phyloP scores from a whole-genome alignment of 2,888 invertebrate species.

The Limnephilus marmoratus region DNA sequence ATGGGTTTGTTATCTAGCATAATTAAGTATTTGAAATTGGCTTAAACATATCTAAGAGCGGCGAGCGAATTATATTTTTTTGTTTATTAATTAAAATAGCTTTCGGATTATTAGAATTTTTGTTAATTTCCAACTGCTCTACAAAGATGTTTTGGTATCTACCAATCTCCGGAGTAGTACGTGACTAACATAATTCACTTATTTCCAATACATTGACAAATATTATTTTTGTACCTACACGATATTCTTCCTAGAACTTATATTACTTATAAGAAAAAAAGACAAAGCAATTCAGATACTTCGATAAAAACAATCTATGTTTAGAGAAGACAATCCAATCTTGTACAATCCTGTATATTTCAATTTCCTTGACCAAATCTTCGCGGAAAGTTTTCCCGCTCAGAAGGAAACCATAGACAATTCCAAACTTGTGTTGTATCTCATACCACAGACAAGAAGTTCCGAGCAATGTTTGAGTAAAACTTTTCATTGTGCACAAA shows the following conservation, averaged over 20 bases:
- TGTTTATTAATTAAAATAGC: too few relatives aligned
- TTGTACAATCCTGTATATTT: background rate
- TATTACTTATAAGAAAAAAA: background rate
- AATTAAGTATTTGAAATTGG: too few relatives aligned
- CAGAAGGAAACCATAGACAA: background rate
- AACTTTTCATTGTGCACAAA: slow-evolving; percentile 19
- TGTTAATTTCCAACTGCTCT: too few relatives aligned
- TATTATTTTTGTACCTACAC: background rate
- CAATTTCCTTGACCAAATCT: background rate
- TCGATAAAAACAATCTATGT: background rate
- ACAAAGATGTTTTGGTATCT: too few relatives aligned
- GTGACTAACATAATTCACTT: background rate
- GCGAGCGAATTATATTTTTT: too few relatives aligned
- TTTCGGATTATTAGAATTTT: too few relatives aligned
- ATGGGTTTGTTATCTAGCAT: too few relatives aligned
- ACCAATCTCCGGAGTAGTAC: background rate
- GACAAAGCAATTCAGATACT: background rate
- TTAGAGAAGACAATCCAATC: background rate
- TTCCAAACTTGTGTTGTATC: slow-evolving; percentile 5
- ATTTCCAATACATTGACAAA: too few relatives aligned
- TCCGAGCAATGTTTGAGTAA: background rate
- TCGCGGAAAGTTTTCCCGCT: slow-evolving; percentile 13
- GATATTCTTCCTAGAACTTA: background rate
- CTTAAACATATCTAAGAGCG: too few relatives aligned
- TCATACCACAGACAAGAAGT: slow-evolving; percentile 4